Percentiles rank a stretch among this genome's conserved stretches.
Evolutionary conservation across 2,888 invertebrate genomes (phyloP).

Genomic region (Rhaphigaster nebulosa): DNA sequence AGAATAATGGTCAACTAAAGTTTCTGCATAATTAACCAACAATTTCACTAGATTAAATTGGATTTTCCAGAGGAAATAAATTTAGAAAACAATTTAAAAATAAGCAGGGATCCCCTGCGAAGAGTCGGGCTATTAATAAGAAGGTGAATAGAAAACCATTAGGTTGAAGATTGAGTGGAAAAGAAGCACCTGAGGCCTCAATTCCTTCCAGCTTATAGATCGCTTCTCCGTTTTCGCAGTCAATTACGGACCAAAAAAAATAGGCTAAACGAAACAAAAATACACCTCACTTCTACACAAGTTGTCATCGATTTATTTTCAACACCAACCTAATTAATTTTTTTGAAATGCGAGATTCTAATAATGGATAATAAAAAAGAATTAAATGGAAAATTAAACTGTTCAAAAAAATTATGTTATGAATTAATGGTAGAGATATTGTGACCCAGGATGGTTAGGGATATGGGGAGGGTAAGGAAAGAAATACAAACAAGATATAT

Average conservation of each 20-base stretch:
- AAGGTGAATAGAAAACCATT: slow-evolving; percentile 18
- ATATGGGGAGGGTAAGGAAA: no score
- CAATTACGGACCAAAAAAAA: neutral
- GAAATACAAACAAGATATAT: no score
- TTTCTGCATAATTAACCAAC: no score
- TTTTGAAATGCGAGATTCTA: neutral
- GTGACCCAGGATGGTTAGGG: no score
- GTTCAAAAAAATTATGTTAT: no score
- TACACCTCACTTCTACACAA: neutral
- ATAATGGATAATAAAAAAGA: no score
- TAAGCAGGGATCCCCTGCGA: neutral
- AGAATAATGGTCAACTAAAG: neutral
- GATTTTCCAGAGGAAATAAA: neutral
- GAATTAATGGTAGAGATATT: no score
- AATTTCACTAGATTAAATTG: neutral
- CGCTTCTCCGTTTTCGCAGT: neutral
- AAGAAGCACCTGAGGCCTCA: slow-evolving; percentile 19
- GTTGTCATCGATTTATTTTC: neutral
- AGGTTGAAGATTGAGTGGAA: neutral
- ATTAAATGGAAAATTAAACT: no score
- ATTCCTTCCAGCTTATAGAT: neutral
- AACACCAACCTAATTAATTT: neutral
- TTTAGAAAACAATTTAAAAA: neutral
- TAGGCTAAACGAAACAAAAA: neutral
- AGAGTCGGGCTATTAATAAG: neutral